phyloP scores from a whole-genome alignment of 2,888 invertebrate genomes.

The Syrphus vitripennis region DNA sequence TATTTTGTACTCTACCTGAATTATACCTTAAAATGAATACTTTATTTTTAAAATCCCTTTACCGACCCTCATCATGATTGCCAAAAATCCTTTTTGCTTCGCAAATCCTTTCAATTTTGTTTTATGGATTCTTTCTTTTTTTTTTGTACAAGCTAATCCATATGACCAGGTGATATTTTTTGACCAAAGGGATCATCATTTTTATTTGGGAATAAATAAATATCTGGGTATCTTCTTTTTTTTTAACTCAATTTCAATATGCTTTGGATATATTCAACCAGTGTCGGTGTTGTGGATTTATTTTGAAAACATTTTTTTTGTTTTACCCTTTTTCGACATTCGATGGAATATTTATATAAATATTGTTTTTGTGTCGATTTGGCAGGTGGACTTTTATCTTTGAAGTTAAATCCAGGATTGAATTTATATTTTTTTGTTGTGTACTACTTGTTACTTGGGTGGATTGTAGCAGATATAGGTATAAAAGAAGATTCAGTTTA shows the following conservation, averaged over 20 bases:
- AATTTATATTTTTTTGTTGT: background rate
- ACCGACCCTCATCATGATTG: constrained; percentile 61
- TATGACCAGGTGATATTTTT: constrained; percentile 68
- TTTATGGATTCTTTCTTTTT: constrained; percentile 21
- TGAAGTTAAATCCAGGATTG: constrained; percentile 54
- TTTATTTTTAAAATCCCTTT: constrained; percentile 8
- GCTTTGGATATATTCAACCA: constrained; percentile 43
- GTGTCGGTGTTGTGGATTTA: constrained; percentile 46
- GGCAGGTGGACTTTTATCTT: constrained; percentile 63
- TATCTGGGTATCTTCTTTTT: constrained; percentile 26
- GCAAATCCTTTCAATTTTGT: constrained; percentile 63
- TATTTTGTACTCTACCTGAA: constrained; percentile 38
- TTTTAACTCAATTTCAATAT: background rate
- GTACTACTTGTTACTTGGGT: constrained; percentile 1
- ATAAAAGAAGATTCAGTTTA: constrained; percentile 39
- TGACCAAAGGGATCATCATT: constrained; percentile 55
- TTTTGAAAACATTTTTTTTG: constrained; percentile 29
- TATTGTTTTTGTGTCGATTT: constrained; percentile 64
- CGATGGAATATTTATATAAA: constrained; percentile 35
- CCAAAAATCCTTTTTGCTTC: constrained; percentile 33
- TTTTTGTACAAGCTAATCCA: constrained; percentile 49
- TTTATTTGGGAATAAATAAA: constrained; percentile 48
- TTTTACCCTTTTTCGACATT: constrained; percentile 44
- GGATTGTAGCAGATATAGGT: constrained; percentile 3
- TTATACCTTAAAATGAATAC: background rate